Conservation (phyloP, 1,140 invertebrate species). For the Megalonaias nervosa region DNA sequence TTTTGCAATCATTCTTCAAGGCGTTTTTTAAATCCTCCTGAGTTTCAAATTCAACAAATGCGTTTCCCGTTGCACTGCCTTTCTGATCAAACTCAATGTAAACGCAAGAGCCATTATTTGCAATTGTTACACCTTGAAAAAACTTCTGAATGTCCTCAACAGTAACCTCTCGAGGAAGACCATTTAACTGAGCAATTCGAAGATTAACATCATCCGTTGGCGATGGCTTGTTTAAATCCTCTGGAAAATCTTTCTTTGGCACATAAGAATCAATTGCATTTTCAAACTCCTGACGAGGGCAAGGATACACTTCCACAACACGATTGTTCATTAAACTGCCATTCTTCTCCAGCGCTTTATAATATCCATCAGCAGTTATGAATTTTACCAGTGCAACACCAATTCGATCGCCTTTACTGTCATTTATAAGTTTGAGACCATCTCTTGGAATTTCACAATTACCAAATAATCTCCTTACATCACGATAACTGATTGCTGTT, state of each 20-base stretch:
- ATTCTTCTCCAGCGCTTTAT: conserved; percentile 79
- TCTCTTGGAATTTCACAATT: conserved; percentile 84
- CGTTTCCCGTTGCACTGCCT: conserved; percentile 73
- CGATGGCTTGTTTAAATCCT: too few species aligned
- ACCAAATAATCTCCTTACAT: conserved; percentile 86
- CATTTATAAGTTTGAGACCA: conserved; percentile 88
- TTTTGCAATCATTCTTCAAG: conserved; percentile 52
- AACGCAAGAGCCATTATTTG: conserved; percentile 72
- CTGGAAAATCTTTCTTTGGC: conserved; percentile 10
- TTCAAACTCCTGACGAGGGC: conserved; percentile 59
- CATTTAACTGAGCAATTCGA: too few species aligned
- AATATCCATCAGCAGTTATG: conserved; percentile 76
- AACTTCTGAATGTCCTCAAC: conserved; percentile 45
- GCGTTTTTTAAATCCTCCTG: conserved; percentile 75
- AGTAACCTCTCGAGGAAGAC: neutral
- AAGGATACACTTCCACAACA: conserved; percentile 55
- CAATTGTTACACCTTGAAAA: conserved; percentile 46
- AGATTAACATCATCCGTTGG: too few species aligned
- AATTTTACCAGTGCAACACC: conserved; percentile 88
- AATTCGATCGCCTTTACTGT: conserved; percentile 83
- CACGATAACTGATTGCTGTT: conserved; percentile 71
- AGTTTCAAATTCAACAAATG: conserved; percentile 83
- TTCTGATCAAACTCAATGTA: conserved; percentile 79
- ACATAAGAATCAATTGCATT: conserved; percentile 57
- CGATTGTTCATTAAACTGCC: conserved; percentile 63